These are phyloP conservation scores for Drosophila heteroneura DNA, from an alignment of 2,888 invertebrate species.

Conservation along the genomic window DNA sequence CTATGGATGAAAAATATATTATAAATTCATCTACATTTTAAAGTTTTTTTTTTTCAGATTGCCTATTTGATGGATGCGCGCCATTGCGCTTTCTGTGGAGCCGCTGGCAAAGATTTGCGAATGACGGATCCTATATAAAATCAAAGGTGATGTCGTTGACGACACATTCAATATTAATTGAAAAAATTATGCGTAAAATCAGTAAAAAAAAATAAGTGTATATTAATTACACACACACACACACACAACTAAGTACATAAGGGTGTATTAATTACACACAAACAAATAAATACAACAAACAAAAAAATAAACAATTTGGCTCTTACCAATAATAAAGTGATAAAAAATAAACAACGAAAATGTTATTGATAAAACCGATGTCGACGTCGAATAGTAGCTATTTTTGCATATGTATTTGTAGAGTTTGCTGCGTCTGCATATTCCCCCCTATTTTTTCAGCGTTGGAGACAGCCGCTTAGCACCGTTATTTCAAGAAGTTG, in stretches of 20 bases:
- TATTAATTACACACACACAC: neutral
- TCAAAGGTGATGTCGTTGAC: conserved; percentile 27
- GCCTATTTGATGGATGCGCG: conserved; percentile 59
- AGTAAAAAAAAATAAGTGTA: neutral
- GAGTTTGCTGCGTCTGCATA: neutral
- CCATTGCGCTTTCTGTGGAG: conserved; percentile 55
- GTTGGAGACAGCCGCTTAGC: neutral
- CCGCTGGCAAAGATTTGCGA: conserved; percentile 23
- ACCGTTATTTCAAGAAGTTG: neutral
- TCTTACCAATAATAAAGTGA: conserved; percentile 1
- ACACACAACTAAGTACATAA: no score
- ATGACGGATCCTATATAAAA: conserved; percentile 14
- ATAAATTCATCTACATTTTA: no score
- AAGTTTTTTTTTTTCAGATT: conserved; percentile 19
- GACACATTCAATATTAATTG: neutral
- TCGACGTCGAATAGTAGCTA: conserved; percentile 19
- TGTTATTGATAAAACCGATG: conserved; percentile 24
- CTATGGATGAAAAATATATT: neutral
- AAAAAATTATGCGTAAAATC: neutral
- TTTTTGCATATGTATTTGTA: conserved; percentile 1
- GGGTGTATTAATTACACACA: neutral
- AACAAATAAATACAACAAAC: conserved; percentile 6
- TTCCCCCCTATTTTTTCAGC: neutral
- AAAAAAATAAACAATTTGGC: conserved; percentile 24
- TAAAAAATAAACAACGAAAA: conserved; percentile 17